These are phyloP conservation scores for Acanthochromis polyacanthus DNA, from an alignment of 2,113 vertebrate genomes.

Conservation along the genomic window DNA sequence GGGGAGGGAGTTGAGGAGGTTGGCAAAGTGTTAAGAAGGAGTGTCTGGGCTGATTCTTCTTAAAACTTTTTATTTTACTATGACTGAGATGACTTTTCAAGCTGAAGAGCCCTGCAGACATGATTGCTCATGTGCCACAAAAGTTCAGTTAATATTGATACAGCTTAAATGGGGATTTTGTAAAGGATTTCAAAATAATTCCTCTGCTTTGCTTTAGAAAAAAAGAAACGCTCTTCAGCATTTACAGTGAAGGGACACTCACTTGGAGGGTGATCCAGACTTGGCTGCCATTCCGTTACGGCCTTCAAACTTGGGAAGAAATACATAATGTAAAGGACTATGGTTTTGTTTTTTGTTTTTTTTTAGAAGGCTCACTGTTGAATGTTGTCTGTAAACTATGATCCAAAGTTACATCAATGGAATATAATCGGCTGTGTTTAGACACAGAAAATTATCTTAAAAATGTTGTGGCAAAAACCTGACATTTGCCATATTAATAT, in stretches of 20 bases:
- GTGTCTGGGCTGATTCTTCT: conserved; percentile 9
- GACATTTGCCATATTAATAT: too few species aligned
- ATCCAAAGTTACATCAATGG: neutral
- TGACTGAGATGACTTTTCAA: conserved; percentile 10
- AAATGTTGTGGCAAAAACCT: too few species aligned
- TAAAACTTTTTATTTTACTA: conserved; percentile 1
- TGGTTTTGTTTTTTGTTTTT: neutral
- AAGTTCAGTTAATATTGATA: conserved; percentile 26
- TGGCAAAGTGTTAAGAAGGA: neutral
- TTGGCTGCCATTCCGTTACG: neutral
- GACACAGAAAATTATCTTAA: too few species aligned
- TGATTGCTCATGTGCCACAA: neutral
- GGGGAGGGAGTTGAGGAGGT: neutral
- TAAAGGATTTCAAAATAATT: conserved; percentile 1
- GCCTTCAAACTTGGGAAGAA: neutral
- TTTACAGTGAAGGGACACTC: neutral
- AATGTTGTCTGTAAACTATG: neutral
- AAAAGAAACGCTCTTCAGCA: neutral
- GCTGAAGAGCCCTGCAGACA: neutral
- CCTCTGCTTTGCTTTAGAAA: neutral
- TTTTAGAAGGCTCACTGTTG: neutral
- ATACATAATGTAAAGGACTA: neutral
- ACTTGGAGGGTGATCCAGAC: neutral
- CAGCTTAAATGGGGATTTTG: conserved; percentile 6
- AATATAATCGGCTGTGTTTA: too few species aligned